Percentiles rank a stretch among this genome's conserved stretches.
These are phyloP conservation scores for Darevskia nairensis DNA, from an alignment of 2,797 vertebrate genomes.

Conservation along the genomic window DNA sequence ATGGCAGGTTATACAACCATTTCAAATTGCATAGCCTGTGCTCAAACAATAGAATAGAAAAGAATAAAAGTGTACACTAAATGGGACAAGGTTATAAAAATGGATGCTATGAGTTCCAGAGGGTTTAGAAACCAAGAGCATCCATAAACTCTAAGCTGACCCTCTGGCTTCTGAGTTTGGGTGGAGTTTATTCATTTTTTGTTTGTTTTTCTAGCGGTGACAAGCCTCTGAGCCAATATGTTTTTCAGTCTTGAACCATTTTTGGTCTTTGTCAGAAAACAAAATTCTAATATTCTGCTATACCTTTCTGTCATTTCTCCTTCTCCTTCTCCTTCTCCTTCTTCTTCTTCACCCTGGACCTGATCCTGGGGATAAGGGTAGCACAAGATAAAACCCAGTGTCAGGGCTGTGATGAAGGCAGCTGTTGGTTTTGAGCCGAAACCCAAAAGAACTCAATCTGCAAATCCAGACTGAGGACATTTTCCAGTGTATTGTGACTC, in stretches of 20 bases:
- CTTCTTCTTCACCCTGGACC: neutral
- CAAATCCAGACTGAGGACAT: no score
- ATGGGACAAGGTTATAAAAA: neutral
- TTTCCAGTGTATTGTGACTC: no score
- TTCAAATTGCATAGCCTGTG: constrained; percentile 35
- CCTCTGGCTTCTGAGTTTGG: constrained; percentile 55
- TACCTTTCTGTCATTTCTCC: constrained; percentile 39
- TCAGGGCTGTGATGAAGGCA: neutral
- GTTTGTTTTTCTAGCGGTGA: constrained; percentile 52
- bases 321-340: no score
- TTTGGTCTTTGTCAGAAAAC: constrained; percentile 56
- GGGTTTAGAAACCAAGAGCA: constrained; percentile 38
- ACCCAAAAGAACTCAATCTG: neutral
- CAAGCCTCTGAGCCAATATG: constrained; percentile 30
- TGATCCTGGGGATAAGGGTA: constrained; percentile 5
- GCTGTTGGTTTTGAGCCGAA: neutral
- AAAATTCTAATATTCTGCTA: constrained; percentile 38
- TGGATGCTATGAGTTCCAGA: constrained; percentile 31
- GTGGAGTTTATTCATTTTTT: constrained; percentile 65
- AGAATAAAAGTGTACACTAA: neutral
- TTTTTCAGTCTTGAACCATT: constrained; percentile 59
- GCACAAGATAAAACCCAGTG: neutral
- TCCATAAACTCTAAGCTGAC: constrained; percentile 45
- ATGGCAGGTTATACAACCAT: constrained; percentile 18
- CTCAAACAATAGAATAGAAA: constrained; percentile 36